Evolutionary conservation across 2,113 vertebrate genomes (phyloP).

Genomic region (Pseudopodoces humilis): DNA sequence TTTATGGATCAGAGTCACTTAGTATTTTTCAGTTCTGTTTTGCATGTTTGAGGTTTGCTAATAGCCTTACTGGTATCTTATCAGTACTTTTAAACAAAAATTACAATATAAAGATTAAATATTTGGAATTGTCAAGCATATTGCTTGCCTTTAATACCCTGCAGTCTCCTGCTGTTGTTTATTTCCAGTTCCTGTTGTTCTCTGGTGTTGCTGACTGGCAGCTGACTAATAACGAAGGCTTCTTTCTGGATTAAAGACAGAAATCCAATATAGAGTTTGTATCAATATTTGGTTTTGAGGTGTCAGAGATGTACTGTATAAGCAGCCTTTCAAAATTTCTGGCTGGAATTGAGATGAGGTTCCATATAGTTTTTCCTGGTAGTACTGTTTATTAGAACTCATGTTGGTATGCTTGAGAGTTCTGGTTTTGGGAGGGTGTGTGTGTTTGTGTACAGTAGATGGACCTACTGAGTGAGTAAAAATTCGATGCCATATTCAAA

Average conservation of each 20-base stretch:
- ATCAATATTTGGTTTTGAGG: not conserved
- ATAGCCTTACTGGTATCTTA: not conserved
- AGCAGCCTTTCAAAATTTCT: not conserved
- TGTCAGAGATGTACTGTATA: not conserved
- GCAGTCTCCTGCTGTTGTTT: not conserved
- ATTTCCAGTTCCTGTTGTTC: not conserved
- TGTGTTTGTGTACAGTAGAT: not conserved
- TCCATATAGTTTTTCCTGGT: not conserved
- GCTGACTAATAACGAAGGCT: not conserved
- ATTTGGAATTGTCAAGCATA: not conserved
- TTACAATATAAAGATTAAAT: not conserved
- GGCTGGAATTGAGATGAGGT: not conserved
- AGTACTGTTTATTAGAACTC: not conserved
- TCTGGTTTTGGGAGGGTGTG: not conserved
- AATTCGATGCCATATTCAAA: not conserved
- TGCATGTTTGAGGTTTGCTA: not conserved
- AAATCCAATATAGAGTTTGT: not conserved
- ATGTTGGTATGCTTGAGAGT: not conserved
- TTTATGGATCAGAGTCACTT: constrained; percentile 34
- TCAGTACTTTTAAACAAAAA: not conserved
- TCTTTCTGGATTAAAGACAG: not conserved
- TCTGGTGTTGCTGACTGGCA: not conserved
- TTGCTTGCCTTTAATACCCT: not conserved
- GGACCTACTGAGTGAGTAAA: not conserved
- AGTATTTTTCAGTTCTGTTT: not conserved